Conservation (phyloP, 2,888 invertebrate genomes). For the Augiades crinisus region DNA sequence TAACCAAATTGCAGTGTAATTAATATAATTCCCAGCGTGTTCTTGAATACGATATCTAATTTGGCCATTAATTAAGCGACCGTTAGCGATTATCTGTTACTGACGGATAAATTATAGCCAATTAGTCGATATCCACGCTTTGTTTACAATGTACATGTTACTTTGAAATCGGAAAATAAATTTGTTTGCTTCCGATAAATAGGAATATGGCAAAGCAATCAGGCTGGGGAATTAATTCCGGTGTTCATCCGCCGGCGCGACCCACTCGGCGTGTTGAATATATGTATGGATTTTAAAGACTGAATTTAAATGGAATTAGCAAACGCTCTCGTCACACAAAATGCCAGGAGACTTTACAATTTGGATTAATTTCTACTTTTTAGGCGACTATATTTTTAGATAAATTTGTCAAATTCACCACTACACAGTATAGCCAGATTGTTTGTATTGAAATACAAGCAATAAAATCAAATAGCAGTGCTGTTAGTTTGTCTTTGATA, state of each 20-base stretch:
- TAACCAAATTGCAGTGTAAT: not conserved
- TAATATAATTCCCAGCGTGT: not conserved
- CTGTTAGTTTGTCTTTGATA: too few relatives aligned
- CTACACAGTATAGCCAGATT: too few relatives aligned
- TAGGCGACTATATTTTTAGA: too few relatives aligned
- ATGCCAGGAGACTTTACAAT: not conserved
- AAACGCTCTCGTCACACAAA: not conserved
- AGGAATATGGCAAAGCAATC: not conserved
- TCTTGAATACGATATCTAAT: too few relatives aligned
- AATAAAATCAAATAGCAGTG: too few relatives aligned
- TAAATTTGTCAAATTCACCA: too few relatives aligned
- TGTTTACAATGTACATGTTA: not conserved
- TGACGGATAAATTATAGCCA: not conserved
- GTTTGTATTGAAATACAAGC: too few relatives aligned
- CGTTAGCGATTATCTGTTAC: slow-evolving; percentile 1
- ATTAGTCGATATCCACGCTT: too few relatives aligned
- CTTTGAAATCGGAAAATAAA: not conserved
- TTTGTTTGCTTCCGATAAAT: not conserved
- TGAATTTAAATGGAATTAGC: not conserved
- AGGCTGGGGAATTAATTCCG: slow-evolving; percentile 7
- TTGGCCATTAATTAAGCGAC: not conserved
- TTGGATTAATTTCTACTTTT: too few relatives aligned
- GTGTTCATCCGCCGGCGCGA: not conserved
- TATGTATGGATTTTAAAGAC: not conserved
- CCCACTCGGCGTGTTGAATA: not conserved